Percentiles rank a stretch among this genome's conserved stretches.
Evolutionary conservation across 2,113 vertebrate species (phyloP).

Genomic region (Sorex araneus): DNA sequence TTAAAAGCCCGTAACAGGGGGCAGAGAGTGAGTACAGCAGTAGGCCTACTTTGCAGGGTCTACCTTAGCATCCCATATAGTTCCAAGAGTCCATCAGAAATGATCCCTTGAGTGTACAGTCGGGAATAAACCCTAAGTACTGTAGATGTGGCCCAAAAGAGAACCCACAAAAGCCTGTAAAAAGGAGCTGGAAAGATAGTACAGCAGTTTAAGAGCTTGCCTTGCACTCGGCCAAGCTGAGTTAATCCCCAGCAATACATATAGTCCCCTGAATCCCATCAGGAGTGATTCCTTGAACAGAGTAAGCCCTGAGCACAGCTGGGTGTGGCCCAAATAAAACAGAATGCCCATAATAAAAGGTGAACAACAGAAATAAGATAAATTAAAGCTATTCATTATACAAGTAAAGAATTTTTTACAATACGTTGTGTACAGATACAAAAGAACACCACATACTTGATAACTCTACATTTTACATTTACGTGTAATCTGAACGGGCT

Average conservation of each 20-base stretch:
- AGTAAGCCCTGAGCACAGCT: no score
- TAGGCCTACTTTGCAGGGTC: not conserved
- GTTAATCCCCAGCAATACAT: no score
- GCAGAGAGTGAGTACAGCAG: not conserved
- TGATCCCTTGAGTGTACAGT: no score
- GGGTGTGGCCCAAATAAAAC: not conserved
- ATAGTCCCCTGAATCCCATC: no score
- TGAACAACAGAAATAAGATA: slow-evolving; percentile 53
- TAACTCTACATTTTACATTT: slow-evolving; percentile 39
- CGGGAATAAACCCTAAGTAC: no score
- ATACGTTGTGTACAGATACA: slow-evolving; percentile 30
- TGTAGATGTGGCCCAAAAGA: no score
- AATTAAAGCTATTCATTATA: slow-evolving; percentile 52
- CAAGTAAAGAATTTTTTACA: slow-evolving; percentile 41
- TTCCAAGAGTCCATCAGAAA: not conserved
- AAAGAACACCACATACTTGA: slow-evolving; percentile 40
- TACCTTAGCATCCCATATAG: not conserved
- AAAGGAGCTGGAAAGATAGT: no score
- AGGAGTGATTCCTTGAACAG: no score
- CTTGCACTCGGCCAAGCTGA: no score
- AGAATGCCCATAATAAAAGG: slow-evolving; percentile 27
- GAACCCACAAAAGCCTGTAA: no score
- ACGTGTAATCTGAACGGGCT: not conserved
- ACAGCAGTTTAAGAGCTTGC: no score
- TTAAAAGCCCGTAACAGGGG: slow-evolving; percentile 11